These are phyloP conservation scores for Linurgus olivaceus DNA, from an alignment of 2,797 vertebrate genomes.

Conservation along the genomic window DNA sequence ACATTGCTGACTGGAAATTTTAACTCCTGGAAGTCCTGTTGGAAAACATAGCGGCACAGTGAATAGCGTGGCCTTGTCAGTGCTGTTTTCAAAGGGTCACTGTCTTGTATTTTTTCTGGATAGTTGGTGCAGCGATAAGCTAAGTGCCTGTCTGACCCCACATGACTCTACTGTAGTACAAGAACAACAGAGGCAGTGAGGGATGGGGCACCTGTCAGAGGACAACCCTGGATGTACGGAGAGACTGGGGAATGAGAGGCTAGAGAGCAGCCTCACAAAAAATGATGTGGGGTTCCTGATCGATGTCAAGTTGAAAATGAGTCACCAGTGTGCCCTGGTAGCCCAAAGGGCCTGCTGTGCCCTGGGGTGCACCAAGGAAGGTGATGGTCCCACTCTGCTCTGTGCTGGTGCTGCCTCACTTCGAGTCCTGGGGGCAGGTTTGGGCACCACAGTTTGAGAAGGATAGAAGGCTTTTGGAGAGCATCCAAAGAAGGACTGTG, in stretches of 20 bases:
- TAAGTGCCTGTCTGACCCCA: neutral
- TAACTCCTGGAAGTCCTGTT: neutral
- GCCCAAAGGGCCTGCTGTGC: neutral
- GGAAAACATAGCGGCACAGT: accelerated
- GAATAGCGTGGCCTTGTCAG: neutral
- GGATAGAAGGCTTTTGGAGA: neutral
- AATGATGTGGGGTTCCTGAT: neutral
- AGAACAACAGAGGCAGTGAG: neutral
- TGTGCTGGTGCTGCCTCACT: neutral
- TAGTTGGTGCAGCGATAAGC: neutral
- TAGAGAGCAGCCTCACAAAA: neutral
- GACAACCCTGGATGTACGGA: accelerated
- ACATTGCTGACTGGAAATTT: neutral
- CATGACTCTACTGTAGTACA: accelerated
- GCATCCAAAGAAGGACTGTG: neutral
- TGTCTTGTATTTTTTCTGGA: neutral
- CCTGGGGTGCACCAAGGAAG: no score
- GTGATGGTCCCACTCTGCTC: neutral
- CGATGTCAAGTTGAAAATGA: neutral
- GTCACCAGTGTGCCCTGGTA: neutral
- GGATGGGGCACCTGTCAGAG: neutral
- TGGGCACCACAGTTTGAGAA: neutral
- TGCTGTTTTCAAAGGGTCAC: accelerated
- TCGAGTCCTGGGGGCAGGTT: neutral
- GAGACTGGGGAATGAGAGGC: neutral